Conservation (phyloP, 2,113 vertebrate species). For the Aleadryas rufinucha region DNA sequence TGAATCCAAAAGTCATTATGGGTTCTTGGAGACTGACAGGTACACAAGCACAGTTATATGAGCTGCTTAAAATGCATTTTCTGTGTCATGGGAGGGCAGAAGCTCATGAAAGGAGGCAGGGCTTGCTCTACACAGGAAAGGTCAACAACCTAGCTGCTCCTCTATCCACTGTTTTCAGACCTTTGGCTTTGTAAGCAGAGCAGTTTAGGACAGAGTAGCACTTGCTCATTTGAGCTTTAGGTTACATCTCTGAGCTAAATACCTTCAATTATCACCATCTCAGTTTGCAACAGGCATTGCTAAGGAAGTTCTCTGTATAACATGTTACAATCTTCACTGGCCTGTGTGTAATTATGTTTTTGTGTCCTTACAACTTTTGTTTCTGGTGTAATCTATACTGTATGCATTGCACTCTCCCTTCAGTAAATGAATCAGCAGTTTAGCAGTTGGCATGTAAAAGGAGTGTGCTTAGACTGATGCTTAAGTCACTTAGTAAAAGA, state of each 20-base stretch:
- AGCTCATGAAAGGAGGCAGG: background rate
- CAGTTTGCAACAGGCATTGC: background rate
- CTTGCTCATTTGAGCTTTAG: background rate
- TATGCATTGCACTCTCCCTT: background rate
- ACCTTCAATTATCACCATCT: background rate
- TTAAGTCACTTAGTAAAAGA: background rate
- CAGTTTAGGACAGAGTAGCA: background rate
- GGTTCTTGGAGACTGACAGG: background rate
- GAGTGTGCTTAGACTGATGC: background rate
- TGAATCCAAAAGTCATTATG: background rate
- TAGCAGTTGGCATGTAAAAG: background rate
- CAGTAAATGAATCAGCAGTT: background rate
- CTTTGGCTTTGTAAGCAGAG: background rate
- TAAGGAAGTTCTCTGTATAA: background rate
- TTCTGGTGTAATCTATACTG: background rate
- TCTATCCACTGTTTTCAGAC: background rate
- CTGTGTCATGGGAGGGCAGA: background rate
- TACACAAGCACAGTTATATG: background rate
- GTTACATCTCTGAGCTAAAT: background rate
- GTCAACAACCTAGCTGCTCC: background rate
- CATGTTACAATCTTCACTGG: fast-evolving
- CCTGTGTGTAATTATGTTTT: background rate
- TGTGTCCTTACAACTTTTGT: background rate
- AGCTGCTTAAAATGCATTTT: background rate
- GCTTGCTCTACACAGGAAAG: background rate